Conservation (phyloP, 2,113 vertebrate genomes). For the Verasper variegatus region DNA sequence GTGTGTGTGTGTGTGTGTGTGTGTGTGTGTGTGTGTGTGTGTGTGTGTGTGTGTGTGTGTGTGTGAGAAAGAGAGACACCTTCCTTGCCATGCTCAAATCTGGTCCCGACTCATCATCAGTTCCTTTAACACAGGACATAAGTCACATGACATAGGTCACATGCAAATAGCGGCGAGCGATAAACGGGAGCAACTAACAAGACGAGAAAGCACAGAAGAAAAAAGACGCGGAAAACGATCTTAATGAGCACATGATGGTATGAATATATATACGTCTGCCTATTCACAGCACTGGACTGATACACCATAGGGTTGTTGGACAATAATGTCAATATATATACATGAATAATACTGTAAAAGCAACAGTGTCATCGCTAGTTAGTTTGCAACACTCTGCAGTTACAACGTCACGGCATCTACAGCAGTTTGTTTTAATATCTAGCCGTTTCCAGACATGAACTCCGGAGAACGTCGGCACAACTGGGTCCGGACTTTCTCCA, state of each 20-base stretch:
- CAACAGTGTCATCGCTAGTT: background rate
- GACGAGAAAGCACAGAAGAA: conserved; percentile 60
- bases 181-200: conserved; percentile 11
- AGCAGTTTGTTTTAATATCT: conserved; percentile 15
- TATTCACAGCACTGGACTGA: conserved; percentile 29
- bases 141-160: conserved; percentile 34
- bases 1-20: conserved; percentile 2
- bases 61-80: conserved; percentile 19
- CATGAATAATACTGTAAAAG: background rate
- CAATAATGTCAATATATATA: background rate
- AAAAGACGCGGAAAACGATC: conserved; percentile 11
- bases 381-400: conserved; percentile 24
- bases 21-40: background rate
- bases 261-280: conserved; percentile 46
- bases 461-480: too few species aligned
- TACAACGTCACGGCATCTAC: conserved; percentile 8
- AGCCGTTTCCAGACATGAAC: background rate
- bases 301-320: conserved; percentile 2
- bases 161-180: background rate
- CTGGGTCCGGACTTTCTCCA: too few species aligned
- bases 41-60: conserved; percentile 9
- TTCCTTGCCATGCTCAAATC: conserved; percentile 22
- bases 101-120: conserved; percentile 25
- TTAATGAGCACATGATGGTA: conserved; percentile 57
- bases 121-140: conserved; percentile 49